Evolutionary conservation across 2,888 invertebrate genomes (phyloP), one percentile per base, ranked within the genome.

Genomic region (Chrysodeixis includens): DNA sequence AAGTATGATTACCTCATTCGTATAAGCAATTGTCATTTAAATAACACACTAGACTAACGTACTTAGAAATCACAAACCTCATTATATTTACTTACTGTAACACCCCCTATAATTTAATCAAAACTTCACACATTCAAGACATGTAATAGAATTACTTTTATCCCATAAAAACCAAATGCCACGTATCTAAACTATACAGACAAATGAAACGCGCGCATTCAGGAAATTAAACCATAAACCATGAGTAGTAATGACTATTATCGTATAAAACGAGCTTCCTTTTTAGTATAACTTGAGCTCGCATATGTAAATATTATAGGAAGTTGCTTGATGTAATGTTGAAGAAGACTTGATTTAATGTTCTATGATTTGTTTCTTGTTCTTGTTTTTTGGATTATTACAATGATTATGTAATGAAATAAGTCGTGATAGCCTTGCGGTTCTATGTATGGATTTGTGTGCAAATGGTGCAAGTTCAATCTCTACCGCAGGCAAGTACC

Each of bases 201-300:
- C 88, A 87, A 89, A 91, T 89, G 88, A 86, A 89, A 88, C 85
- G 88, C 79, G 79, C 76, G 85, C 90, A 88, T 88, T 90, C 93
- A 93, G 94, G 94, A 94, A 94, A 94, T 94, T 92, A 94, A 93
- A 89, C 90, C 88, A 92, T 93, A 92, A 93, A 92, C 80, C 79
- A 76, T 79, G 84, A 80, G 85, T 76, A 74, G 86, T 88, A 89
- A 92, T 87, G 87, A 85, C 71, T 81, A 88, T 88, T 88, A 86
- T 91, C 82, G 86, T 67, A 44, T 81, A 71, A 56, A 76, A 77
- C 83, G 80, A 82, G 80, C 82, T 83, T 86, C 83, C 86, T 81
- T 81, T 84, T 84, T 84, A 84, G 82, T 85, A 83, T 83, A 73
- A 35, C 35, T 35, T 35, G 35, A 4, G 35, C 14, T 35, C 12